Base-by-base conservation (phyloP, 1,140 invertebrate species). In the Oncopeltus fasciatus region DNA sequence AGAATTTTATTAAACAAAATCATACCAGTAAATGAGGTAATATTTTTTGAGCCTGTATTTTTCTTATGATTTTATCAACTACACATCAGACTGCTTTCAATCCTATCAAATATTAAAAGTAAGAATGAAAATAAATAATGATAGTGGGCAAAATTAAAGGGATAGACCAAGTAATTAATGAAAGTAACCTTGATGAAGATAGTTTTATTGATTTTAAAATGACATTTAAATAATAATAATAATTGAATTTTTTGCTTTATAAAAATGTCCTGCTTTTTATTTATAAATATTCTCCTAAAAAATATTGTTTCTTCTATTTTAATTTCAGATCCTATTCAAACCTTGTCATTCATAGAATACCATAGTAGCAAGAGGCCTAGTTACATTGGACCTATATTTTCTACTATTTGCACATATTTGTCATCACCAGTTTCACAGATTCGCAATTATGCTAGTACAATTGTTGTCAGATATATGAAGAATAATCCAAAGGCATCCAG, bases 401-500 rank as follows among this genome's bases (percentile, higher is more conserved):
- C 85, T 66, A 75, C 78, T 33, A 70, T 86, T 47, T 77, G 79
- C 2, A 76, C 79, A 29, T 71, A 85, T 16, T 74, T 88, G 53
- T 73, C 80, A 18, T 82, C 83, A 1, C 77, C 76, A 0, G 82
- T 82, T 68, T 76, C 80, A n/a, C 75, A 78, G 49, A 78, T 86
- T 33, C 74, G 87, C 43, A 78, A 76, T 26, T 74, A 83, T 20
- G 80, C 85, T 8, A 82, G 86, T 66, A 78, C 75, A 31, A 72
- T 88, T 16, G 73, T 86, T 18, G 78, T 83, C 31, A 73, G 82
- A 64, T 77, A 81, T 64, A 67, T 87, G 1, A 84, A 84, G 67
- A 78, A 86, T 68, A 80, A 81, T 70, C 86, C 86, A 24, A 70
- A 75, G 49, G 72, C 76, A 20, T 74, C 77, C 68, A 74, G 66